Base-by-base conservation (phyloP, 2,888 invertebrate species). In the Sceliomorpha sp. region DNA sequence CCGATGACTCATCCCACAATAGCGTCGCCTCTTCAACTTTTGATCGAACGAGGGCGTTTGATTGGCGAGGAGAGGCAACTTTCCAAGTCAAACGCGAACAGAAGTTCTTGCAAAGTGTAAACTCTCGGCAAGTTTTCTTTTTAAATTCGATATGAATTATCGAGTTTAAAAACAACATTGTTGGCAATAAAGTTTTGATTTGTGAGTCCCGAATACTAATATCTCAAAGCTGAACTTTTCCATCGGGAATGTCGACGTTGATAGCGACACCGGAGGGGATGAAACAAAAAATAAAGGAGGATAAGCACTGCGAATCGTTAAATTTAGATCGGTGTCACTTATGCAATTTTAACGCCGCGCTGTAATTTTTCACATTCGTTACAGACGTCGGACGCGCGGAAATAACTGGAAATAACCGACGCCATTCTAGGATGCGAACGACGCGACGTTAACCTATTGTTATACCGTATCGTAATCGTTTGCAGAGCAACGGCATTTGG, bases 321-420 rank as follows among this genome's bases (percentile, higher is more conserved):
- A 51, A 51, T 51, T 51, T 51, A 51, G 50, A 51, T 37, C 50
- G 31, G 39, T 29, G 50, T 29, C 39, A 36, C 50, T 39, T 51
- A 51, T 51, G 50, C 39, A 51, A 51, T 51, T 51, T 39, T 39
- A 39, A 51, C 27, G 17, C 29, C 29, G 17, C 39, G 39, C 24
- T 51, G 37, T 51, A 37, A 39, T 24, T 39, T 17, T 39, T 34
- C 14, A 4, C 10, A 34, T 20, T 39, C 39, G 39, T 24, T 17
- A 39, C 6, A 40, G 26, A 6, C 40, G 26, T 26, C 34, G 9
- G 29, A n/a, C n/a, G n/a, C n/a, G n/a, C n/a, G n/a, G n/a, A n/a
- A n/a, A n/a, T n/a, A n/a, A n/a, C n/a, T 31, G 26, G 2, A 40
- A 40, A 39, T 26, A 4, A 40, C 6, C 40, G 10, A 12, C 9